phyloP scores from a whole-genome alignment of 2,113 vertebrate genomes.

The Grallaria varia region DNA sequence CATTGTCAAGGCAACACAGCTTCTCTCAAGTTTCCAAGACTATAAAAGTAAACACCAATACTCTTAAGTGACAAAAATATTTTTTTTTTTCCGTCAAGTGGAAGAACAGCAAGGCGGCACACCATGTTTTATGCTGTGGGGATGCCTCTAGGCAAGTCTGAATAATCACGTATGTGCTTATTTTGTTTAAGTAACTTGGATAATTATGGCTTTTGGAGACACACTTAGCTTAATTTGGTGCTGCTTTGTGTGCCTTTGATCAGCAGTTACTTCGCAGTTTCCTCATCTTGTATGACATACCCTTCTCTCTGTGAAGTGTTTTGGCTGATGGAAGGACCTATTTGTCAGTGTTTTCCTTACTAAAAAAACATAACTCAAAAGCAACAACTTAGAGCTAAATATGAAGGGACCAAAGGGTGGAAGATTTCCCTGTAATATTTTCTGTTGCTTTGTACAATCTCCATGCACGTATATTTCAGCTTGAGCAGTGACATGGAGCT shows the following conservation, averaged over 20 bases:
- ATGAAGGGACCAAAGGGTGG: background rate
- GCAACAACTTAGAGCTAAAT: background rate
- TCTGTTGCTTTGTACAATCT: background rate
- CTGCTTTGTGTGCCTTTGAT: constrained; percentile 28
- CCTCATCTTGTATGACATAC: background rate
- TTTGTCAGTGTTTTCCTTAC: background rate
- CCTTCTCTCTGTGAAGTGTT: background rate
- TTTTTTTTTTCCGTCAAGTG: constrained; percentile 1
- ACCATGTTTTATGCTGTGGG: constrained; percentile 25
- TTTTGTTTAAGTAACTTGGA: background rate
- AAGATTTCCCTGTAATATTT: background rate
- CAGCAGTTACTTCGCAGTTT: background rate
- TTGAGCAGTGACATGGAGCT: background rate
- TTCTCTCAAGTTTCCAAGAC: background rate
- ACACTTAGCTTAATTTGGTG: background rate
- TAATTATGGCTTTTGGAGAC: constrained; percentile 4
- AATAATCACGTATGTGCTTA: background rate
- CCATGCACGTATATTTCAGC: background rate
- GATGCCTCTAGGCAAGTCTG: constrained; percentile 34
- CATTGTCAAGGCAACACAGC: background rate
- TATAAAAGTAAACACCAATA: background rate
- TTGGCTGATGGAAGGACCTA: background rate
- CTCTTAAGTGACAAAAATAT: constrained; percentile 9
- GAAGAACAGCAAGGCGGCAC: background rate
- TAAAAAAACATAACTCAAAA: background rate